phyloP scores from a whole-genome alignment of 1,140 invertebrate species.

The Holcopasites calliopsidis region DNA sequence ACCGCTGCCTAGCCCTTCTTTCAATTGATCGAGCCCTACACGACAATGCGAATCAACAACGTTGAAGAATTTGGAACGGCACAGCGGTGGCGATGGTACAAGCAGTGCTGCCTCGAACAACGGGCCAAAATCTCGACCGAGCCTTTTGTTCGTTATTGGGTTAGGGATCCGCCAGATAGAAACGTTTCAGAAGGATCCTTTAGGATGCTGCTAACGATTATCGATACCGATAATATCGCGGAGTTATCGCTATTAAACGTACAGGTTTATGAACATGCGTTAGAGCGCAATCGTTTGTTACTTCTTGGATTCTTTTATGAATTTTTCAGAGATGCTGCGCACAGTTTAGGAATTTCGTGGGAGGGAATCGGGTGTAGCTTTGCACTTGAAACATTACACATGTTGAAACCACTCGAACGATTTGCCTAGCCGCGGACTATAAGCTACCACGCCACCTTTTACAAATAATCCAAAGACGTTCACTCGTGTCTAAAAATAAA shows the following conservation, averaged over 20 bases:
- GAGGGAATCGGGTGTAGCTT: neutral
- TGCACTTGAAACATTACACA: neutral
- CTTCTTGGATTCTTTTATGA: neutral
- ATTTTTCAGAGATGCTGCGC: neutral
- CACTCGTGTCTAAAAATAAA: no score
- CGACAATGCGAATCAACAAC: constrained; percentile 61
- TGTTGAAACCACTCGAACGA: neutral
- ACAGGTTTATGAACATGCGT: neutral
- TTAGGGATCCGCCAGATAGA: constrained; percentile 12
- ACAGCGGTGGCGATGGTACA: constrained; percentile 19
- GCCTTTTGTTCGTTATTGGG: constrained; percentile 43
- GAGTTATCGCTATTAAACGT: no score
- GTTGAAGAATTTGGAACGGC: constrained; percentile 34
- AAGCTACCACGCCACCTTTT: no score
- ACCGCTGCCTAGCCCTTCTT: constrained; percentile 46
- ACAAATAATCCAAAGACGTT: constrained; percentile 20
- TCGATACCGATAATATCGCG: neutral
- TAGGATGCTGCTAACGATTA: neutral
- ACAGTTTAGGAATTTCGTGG: neutral
- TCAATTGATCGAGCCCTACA: constrained; percentile 56
- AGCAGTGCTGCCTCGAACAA: constrained; percentile 39
- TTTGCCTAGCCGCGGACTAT: no score
- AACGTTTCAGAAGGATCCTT: constrained; percentile 19
- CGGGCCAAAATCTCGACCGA: constrained; percentile 25
- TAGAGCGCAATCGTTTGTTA: neutral